Evolutionary conservation across 2,797 vertebrate genomes (phyloP), one percentile per base, ranked within the genome.

Genomic region (Paratrypauchen microcephalus): DNA sequence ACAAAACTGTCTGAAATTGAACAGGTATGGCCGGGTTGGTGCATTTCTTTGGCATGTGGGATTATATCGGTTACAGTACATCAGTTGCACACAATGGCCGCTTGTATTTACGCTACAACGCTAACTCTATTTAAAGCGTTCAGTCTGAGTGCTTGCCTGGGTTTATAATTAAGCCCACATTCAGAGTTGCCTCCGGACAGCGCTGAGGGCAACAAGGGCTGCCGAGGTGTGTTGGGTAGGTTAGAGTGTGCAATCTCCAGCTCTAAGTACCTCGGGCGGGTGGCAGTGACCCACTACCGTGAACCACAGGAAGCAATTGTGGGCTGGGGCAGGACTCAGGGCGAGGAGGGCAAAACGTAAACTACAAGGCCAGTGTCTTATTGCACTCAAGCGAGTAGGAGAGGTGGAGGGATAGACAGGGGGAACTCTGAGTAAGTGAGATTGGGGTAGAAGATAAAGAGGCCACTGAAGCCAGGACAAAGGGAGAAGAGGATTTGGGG

Each of bases 351-450:
- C 81, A 83, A 86, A 63, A 90, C 79, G 83, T 50, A 85, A 80
- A 90, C 86, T 88, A 79, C 78, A 62, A 86, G 74, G 73, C 78
- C 73, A 88, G 81, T 92, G 89, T 93, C 85, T 90, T 88, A 87
- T 86, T 88, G 87, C 88, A 91, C 80, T 85, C 83, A 83, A 88
- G 83, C 85, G 72, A 78, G 80, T 72, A 71, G 83, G 77, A 73
- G 73, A 84, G 82, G 85, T 73, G 72, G 73, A 83, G 80, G 79
- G 74, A 82, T 81, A 50, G 62, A 54, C 47, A 69, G 70, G 61
- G 65, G 73, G 75, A 79, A 66, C 75, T 70, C 68, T 73, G 76
- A 81, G 79, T 77, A 80, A 86, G 79, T 69, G 70, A 80, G 86
- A 85, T 76, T 77, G 71, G 78, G 65, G 50, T 30, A 23, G 66